Evolutionary conservation across 2,113 vertebrate genomes (phyloP), one percentile per base, ranked within the genome.

Genomic region (Scomber japonicus): DNA sequence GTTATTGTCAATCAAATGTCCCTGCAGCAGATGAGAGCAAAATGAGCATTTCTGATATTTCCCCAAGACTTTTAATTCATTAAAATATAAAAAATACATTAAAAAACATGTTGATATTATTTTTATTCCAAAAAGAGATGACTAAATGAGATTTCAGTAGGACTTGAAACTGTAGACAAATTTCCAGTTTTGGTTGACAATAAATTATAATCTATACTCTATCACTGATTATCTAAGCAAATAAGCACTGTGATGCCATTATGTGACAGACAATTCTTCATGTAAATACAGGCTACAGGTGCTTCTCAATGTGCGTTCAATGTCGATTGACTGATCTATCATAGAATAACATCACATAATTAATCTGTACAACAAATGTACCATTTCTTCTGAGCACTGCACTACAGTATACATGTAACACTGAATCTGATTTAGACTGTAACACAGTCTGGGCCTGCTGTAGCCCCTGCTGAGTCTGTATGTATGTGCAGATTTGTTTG

Each of bases 401-500:
- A 13, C 53, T 50, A 21, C 12, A 40, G 9, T 40, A 40, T 21
- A 21, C 21, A 21, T 40, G 14, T 5, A 53, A 59, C 6, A 48
- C 35, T 65, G 35, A 57, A 64, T 76, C 8, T 65, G 62, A 49
- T 13, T 8, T 40, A 64, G n/a, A 74, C 27, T 17, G 24, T 30
- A 68, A 46, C 30, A 7, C 46, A 5, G 12, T n/a, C 60, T 50
- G 44, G 51, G n/a, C 44, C 53, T 46, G 19, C 54, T 61, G 31
- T 59, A 61, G 21, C 16, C n/a, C 21, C 51, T 3, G 5, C 49
- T 75, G 12, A 68, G 83, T 60, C 15, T 66, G 13, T 8, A 17
- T 62, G 35, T 44, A 64, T 56, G 44, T n/a, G 53, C 17, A 63
- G 46, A 35, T 77, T 45, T 80, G 49, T 71, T 72, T 65, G 46